phyloP scores from a whole-genome alignment of 1,140 invertebrate species.

The Heliothis subflexa region DNA sequence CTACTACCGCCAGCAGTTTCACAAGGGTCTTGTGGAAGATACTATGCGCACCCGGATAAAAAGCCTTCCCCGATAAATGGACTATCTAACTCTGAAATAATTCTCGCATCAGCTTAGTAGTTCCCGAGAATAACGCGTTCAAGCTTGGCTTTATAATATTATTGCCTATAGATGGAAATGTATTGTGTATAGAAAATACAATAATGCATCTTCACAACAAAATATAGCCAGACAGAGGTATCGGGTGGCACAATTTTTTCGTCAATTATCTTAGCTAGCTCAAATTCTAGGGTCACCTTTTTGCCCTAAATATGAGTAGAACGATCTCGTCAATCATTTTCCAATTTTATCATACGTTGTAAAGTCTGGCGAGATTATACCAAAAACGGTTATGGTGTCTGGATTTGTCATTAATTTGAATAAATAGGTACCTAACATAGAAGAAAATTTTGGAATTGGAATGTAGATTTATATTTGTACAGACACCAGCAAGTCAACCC shows the following conservation, averaged over 20 bases:
- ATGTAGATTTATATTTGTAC: too few relatives aligned
- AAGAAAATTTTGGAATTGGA: too few relatives aligned
- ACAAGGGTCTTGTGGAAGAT: too few relatives aligned
- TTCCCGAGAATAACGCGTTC: too few relatives aligned
- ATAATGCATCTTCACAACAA: background rate
- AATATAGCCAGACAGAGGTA: background rate
- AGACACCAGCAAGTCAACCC: too few relatives aligned
- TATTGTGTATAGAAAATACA: background rate
- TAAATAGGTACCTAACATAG: background rate
- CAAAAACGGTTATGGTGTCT: background rate
- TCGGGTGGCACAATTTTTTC: background rate
- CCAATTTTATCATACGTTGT: background rate
- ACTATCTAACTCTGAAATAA: too few relatives aligned
- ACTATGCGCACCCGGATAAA: too few relatives aligned
- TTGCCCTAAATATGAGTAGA: background rate
- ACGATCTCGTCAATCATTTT: background rate
- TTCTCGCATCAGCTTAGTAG: too few relatives aligned
- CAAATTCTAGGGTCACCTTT: slow-evolving; percentile 11
- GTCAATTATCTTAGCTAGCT: slow-evolving; percentile 5
- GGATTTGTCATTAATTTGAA: background rate
- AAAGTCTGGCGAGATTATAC: too few relatives aligned
- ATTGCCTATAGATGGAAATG: background rate
- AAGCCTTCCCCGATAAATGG: too few relatives aligned
- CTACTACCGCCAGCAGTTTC: too few relatives aligned
- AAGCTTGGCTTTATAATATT: too few relatives aligned